A percentile compares a stretch with the other conserved stretches of the same genome.
Evolutionary conservation across 1,140 invertebrate genomes (phyloP).

Genomic region (Matsumurasca onukii): DNA sequence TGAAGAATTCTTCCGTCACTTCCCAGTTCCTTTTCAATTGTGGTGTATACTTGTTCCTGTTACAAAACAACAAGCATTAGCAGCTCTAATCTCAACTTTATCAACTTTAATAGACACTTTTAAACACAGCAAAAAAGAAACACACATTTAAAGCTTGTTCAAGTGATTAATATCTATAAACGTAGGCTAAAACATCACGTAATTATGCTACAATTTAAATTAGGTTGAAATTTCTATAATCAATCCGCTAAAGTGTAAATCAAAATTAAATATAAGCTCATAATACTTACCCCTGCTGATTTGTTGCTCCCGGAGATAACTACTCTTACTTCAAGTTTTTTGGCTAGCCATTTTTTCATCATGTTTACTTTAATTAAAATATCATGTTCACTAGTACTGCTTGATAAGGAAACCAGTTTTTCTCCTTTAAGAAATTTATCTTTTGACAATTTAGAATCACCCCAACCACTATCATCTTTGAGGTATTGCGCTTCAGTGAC

Average conservation of each 20-base stretch:
- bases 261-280: no score
- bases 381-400: not conserved
- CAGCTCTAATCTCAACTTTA: no score
- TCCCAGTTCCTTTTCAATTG: not conserved
- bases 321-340: not conserved
- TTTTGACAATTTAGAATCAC: not conserved
- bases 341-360: not conserved
- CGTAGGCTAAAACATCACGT: no score
- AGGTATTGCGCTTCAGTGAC: not conserved
- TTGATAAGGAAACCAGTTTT: not conserved
- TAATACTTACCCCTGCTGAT: not conserved
- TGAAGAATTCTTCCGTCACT: not conserved
- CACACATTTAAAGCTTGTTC: no score
- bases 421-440: not conserved
- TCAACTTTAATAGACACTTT: no score
- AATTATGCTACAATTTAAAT: no score
- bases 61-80: no score
- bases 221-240: no score
- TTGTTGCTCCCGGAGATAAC: not conserved
- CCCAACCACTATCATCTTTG: not conserved
- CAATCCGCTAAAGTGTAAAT: no score
- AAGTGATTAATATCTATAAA: no score
- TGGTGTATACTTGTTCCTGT: not conserved
- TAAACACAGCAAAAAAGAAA: no score
- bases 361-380: not conserved